Conservation (phyloP, 2,888 invertebrate genomes). For the Lepidocyrtoides sp. region DNA sequence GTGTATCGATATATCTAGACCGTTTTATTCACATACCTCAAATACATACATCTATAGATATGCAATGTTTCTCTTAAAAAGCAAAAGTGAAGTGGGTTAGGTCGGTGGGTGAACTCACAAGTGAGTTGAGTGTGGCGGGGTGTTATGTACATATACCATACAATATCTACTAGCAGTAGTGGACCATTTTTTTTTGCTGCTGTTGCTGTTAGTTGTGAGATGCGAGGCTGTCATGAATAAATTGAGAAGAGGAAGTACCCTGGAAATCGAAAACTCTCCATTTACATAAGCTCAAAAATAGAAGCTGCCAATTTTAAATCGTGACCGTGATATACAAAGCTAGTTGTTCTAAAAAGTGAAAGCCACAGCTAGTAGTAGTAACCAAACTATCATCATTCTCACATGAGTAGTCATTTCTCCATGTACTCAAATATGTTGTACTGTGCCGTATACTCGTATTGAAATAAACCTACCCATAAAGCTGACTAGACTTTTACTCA, state of each 20-base stretch:
- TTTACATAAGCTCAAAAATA: slow-evolving; percentile 15
- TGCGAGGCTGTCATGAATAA: slow-evolving; percentile 72
- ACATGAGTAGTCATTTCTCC: background rate
- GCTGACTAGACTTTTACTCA: background rate
- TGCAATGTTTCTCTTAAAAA: background rate
- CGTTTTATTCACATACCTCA: background rate
- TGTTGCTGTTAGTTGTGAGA: slow-evolving; percentile 56
- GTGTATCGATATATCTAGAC: slow-evolving; percentile 16
- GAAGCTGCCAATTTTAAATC: background rate
- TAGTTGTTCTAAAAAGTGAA: slow-evolving; percentile 10
- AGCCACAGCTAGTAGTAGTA: slow-evolving; percentile 4
- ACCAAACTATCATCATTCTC: slow-evolving; percentile 3
- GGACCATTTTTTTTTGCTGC: background rate
- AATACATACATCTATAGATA: too few relatives aligned
- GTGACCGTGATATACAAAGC: background rate
- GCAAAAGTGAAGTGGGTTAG: slow-evolving; percentile 21
- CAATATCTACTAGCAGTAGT: background rate
- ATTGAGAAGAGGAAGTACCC: slow-evolving; percentile 64
- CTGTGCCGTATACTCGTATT: too few relatives aligned
- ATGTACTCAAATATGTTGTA: background rate
- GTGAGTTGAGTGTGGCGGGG: background rate
- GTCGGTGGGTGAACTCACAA: background rate
- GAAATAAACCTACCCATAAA: too few relatives aligned
- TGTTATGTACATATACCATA: background rate
- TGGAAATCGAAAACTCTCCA: slow-evolving; percentile 62